Base-by-base conservation (phyloP, 1,140 invertebrate species). In the Geopemphigus sp. region DNA sequence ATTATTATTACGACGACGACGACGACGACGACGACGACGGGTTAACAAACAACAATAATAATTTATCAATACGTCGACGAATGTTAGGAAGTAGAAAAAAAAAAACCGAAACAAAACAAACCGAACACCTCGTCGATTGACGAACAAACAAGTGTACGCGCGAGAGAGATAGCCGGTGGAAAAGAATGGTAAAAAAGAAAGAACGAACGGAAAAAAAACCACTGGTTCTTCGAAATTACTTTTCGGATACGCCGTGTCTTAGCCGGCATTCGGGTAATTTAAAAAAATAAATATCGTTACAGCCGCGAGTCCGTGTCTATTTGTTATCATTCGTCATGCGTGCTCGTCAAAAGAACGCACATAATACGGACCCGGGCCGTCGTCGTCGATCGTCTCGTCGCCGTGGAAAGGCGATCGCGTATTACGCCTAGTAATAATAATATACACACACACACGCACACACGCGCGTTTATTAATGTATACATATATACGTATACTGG, bases 291-390 rank as follows among this genome's bases (percentile, higher is more conserved):
- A 78, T 63, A 78, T 78, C 50, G 74, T 78, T 78, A 78, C 74
- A 61, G 56, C 74, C 53, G 54, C 53, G 72, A 74, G 54, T 74
- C 72, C 72, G 73, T 47, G 57, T 78, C 74, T 78, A 78, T 78
- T 78, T 78, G 74, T 78, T 78, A 78, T 78, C 74, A 78, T 78
- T 78, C 74, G 74, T 78, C 74, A 78, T 78, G 74, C 74, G 74
- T 78, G 74, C 63, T 78, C 74, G 74, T 78, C 57, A 78, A 78
- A 63, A 78, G 74, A 50, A 76, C 54, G 29, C 29, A 61, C 32
- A 10, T 59, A 78, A 72, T 57, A 5, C 63, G 32, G 4, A 14
- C 14, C 10, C 12, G 12, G 32, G 1, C 39, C 68, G 68, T 32
- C 47, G 22, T 53, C 19, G 17, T 64, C 61, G 15, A 50, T 39